Base-by-base conservation (phyloP, 2,797 vertebrate species). In the Cichlasoma orientale region DNA sequence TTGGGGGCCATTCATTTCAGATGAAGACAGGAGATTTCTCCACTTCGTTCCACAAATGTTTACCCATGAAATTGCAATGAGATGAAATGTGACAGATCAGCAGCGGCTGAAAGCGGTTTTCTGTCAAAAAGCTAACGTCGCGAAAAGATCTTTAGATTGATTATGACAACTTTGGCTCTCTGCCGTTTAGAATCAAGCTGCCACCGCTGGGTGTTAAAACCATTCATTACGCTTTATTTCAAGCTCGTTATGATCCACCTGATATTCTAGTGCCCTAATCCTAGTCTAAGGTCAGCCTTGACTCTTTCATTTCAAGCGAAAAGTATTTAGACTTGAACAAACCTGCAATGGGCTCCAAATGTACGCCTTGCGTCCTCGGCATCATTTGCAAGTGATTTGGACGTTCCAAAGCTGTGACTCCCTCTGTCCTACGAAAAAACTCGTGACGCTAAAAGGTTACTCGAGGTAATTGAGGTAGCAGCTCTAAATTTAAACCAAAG, bases 31-130 rank as follows among this genome's bases (percentile, higher is more conserved):
- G 85, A 88, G 77, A 85, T 91, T 87, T 90, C 88, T 90, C 81
- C 85, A 85, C 91, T 84, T 85, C 71, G 83, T 82, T 92, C 90
- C 87, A 85, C 89, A 88, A 88, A 90, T 90, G 87, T 93, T 93
- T 94, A 89, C 91, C 86, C 89, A 77, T 89, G 90, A 92, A 91
- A 93, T 88, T 91, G 90, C 86, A 89, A 82, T 88, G 82, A 89
- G 90, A 95, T 93, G 85, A 91, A 89, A 92, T 92, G 90, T 93
- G 94, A 93, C 95, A 92, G 93, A 92, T 90, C 90, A 89, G 93
- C 92, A 87, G 85, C 80, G 50, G 53, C 82, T 82, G 82, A 90
- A 89, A 93, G 89, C 82, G 14, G 61, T 77, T 89, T 89, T 92
- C 88, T 92, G 90, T 95, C 90, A 88, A 53, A 85, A 85, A 90